These are phyloP conservation scores for Drosophila navojoa DNA, from an alignment of 1,140 invertebrate species.

Conservation along the genomic window DNA sequence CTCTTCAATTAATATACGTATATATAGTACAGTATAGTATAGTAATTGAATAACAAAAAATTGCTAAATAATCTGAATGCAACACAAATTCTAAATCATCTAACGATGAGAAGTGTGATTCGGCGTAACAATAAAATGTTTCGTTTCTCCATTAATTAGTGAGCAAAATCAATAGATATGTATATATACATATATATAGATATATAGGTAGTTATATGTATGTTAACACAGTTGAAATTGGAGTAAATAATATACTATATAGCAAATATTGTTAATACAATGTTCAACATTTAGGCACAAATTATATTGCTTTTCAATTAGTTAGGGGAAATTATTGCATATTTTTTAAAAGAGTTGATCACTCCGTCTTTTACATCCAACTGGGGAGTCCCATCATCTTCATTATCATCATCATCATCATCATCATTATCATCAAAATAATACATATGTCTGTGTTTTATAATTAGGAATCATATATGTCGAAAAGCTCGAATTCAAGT, in stretches of 20 bases:
- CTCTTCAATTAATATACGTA: neutral
- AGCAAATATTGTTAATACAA: conserved; percentile 67
- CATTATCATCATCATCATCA: conserved; percentile 34
- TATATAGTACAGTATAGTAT: conserved; percentile 18
- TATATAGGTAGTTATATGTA: conserved; percentile 21
- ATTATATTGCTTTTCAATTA: conserved; percentile 77
- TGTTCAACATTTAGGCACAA: conserved; percentile 82
- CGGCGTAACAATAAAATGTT: conserved; percentile 20
- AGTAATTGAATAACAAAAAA: conserved; percentile 23
- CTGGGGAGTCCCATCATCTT: conserved; percentile 32
- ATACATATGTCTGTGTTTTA: conserved; percentile 64
- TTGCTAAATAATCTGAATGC: conserved; percentile 51
- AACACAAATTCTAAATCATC: conserved; percentile 55
- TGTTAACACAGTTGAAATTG: conserved; percentile 47
- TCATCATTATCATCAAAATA: conserved; percentile 39
- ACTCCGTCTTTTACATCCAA: conserved; percentile 40
- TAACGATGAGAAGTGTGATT: conserved; percentile 64
- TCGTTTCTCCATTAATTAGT: conserved; percentile 19
- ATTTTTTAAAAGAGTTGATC: conserved; percentile 37
- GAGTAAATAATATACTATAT: conserved; percentile 55
- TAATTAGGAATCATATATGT: conserved; percentile 65
- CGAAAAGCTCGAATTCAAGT: conserved; percentile 47
- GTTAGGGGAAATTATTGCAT: conserved; percentile 58
- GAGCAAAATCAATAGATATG: conserved; percentile 40
- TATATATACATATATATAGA: conserved; percentile 6